These are phyloP conservation scores for Aproaerema taeniolella DNA, from an alignment of 2,888 invertebrate species.

Conservation along the genomic window DNA sequence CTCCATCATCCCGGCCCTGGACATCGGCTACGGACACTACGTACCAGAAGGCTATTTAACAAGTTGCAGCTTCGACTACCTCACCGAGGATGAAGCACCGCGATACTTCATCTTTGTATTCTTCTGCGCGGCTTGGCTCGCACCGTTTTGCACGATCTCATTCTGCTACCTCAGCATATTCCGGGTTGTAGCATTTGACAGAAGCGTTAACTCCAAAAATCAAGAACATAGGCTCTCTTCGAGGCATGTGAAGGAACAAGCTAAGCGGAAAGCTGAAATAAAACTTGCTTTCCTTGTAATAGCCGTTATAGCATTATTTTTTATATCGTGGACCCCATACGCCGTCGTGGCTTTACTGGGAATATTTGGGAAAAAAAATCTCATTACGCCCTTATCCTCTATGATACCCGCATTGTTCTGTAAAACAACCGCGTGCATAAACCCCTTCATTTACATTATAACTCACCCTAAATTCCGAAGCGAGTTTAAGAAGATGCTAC, in stretches of 20 bases:
- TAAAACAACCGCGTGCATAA: constrained; percentile 88
- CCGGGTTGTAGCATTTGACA: constrained; percentile 77
- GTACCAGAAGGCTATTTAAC: constrained; percentile 91
- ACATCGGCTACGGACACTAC: constrained; percentile 85
- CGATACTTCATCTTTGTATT: constrained; percentile 85
- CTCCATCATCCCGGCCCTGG: constrained; percentile 82
- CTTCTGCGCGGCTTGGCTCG: constrained; percentile 85
- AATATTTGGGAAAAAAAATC: constrained; percentile 79
- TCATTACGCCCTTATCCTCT: constrained; percentile 82
- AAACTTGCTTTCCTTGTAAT: constrained; percentile 83
- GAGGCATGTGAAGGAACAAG: constrained; percentile 77
- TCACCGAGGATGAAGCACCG: constrained; percentile 79
- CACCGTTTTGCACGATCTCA: constrained; percentile 83
- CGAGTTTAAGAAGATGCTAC: constrained; percentile 73
- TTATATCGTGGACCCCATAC: constrained; percentile 90
- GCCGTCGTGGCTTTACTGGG: constrained; percentile 86
- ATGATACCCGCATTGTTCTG: constrained; percentile 89
- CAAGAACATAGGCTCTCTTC: constrained; percentile 70
- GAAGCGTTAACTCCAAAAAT: constrained; percentile 59
- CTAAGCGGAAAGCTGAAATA: constrained; percentile 83
- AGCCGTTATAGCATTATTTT: constrained; percentile 84
- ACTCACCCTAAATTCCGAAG: constrained; percentile 86
- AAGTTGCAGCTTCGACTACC: constrained; percentile 91
- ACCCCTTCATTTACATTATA: constrained; percentile 88
- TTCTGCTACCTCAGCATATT: constrained; percentile 86